These are phyloP conservation scores for Bujurquina vittata DNA, from an alignment of 2,113 vertebrate genomes.

Conservation along the genomic window DNA sequence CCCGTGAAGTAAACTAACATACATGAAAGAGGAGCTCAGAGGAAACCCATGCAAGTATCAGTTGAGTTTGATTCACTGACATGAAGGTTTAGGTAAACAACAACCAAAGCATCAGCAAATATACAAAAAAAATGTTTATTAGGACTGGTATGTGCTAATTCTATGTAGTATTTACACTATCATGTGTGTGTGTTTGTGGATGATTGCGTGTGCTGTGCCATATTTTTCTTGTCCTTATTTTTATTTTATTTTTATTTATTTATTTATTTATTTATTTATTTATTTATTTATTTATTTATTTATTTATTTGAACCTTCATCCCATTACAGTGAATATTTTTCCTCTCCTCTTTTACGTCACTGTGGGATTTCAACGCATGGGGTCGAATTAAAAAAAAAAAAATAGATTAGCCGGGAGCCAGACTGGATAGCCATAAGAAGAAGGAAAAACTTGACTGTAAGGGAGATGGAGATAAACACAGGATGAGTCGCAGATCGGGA, in stretches of 20 bases:
- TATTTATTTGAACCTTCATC: neutral
- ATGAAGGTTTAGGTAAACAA: neutral
- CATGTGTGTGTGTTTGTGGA: neutral
- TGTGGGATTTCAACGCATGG: slow-evolving; percentile 20
- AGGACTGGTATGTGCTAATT: neutral
- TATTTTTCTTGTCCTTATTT: neutral
- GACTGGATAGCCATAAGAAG: slow-evolving; percentile 27
- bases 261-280: neutral
- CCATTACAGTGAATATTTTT: neutral
- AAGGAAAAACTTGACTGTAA: slow-evolving; percentile 42
- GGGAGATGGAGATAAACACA: slow-evolving; percentile 52
- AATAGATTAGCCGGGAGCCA: slow-evolving; percentile 32
- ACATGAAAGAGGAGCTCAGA: neutral
- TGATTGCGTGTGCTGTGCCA: neutral
- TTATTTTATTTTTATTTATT: neutral
- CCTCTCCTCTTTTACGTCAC: slow-evolving; percentile 19
- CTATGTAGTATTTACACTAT: neutral
- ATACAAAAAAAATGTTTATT: neutral
- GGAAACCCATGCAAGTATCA: neutral
- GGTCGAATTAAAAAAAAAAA: slow-evolving; percentile 1
- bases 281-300: neutral
- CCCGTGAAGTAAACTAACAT: neutral
- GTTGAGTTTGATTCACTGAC: neutral
- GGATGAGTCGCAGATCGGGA: slow-evolving; percentile 17
- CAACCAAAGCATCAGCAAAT: neutral